These are phyloP conservation scores for Tipula confusa DNA, from an alignment of 2,888 invertebrate genomes.

Conservation along the genomic window DNA sequence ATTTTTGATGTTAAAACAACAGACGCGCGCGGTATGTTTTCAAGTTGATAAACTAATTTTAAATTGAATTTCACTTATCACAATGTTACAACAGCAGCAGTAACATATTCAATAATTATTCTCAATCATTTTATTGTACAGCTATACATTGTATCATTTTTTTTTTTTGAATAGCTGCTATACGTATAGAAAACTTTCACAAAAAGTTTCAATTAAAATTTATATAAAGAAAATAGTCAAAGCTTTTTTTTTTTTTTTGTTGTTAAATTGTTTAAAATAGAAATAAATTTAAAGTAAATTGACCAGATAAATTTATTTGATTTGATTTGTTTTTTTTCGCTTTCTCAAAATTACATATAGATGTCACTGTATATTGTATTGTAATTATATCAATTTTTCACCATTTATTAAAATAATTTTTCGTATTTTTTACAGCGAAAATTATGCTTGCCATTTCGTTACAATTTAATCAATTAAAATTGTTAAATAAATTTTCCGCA, in stretches of 20 bases:
- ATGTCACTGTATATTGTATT: not conserved
- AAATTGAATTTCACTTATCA: slow-evolving; percentile 25
- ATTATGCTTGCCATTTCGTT: not conserved
- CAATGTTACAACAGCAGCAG: not conserved
- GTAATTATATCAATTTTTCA: not conserved
- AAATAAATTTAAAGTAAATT: not conserved
- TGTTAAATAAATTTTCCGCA: not conserved
- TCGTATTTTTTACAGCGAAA: not conserved
- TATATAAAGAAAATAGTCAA: not conserved
- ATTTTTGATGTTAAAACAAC: not conserved
- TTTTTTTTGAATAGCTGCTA: not conserved
- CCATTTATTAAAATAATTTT: not conserved
- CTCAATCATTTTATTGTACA: not conserved
- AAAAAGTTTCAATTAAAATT: slow-evolving; percentile 9
- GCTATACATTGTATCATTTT: not conserved
- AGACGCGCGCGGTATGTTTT: not conserved
- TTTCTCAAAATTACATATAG: not conserved
- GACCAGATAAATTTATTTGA: not conserved
- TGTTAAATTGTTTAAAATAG: not conserved
- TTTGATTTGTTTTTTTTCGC: no score
- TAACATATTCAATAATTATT: not conserved
- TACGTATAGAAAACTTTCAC: not conserved
- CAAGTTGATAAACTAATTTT: not conserved
- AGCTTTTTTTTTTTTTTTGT: not conserved
- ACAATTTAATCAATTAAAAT: slow-evolving; percentile 7